Evolutionary conservation across 2,888 invertebrate genomes (phyloP).

Genomic region (Deilephila porcellus): DNA sequence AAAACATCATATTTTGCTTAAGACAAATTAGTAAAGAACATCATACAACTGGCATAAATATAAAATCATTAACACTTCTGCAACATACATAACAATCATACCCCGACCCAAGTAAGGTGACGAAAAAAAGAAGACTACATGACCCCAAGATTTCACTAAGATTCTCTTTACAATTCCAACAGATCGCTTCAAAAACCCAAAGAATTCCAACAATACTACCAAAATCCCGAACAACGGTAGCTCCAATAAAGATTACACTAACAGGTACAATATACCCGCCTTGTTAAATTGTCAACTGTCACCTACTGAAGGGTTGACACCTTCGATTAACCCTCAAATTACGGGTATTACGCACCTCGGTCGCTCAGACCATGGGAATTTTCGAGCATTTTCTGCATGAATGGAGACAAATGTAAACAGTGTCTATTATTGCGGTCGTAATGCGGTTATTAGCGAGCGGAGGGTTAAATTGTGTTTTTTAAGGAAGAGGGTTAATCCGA

Average conservation of each 20-base stretch:
- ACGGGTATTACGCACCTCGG: conserved; percentile 54
- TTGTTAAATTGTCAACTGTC: conserved; percentile 66
- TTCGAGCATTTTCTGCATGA: conserved; percentile 70
- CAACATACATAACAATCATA: too few relatives aligned
- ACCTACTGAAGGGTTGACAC: conserved; percentile 61
- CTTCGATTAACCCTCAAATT: conserved; percentile 66
- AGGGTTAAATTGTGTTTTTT: conserved; percentile 41
- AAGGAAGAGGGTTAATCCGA: conserved; percentile 24
- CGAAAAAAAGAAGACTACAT: too few relatives aligned
- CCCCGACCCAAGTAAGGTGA: too few relatives aligned
- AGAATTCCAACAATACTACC: neutral
- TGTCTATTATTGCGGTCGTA: conserved; percentile 64
- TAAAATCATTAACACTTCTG: too few relatives aligned
- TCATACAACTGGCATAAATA: too few relatives aligned
- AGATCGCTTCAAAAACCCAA: neutral
- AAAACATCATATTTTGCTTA: too few relatives aligned
- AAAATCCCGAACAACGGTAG: conserved; percentile 7
- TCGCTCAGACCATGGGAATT: conserved; percentile 70
- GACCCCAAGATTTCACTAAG: too few relatives aligned
- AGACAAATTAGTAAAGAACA: too few relatives aligned
- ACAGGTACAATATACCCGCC: conserved; percentile 39
- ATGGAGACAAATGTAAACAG: conserved; percentile 71
- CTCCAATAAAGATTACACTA: conserved; percentile 14
- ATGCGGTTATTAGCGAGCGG: conserved; percentile 49
- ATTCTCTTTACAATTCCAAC: too few relatives aligned